phyloP scores from a whole-genome alignment of 2,113 vertebrate genomes.

The Chaetops frenatus region DNA sequence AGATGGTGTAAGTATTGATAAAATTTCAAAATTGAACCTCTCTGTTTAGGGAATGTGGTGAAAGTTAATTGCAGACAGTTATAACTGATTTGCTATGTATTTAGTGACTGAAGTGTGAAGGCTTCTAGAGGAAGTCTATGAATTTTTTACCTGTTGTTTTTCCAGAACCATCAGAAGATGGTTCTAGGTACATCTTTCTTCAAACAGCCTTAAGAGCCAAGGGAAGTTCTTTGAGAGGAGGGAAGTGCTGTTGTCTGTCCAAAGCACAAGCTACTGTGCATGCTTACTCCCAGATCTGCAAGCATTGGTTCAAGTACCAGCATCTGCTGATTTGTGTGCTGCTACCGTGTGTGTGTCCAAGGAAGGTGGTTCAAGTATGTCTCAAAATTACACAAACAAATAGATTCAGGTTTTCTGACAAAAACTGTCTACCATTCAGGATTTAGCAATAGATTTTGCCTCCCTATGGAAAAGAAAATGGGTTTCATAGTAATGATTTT shows the following conservation, averaged over 20 bases:
- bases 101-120: constrained; percentile 25
- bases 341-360: neutral
- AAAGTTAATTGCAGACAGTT: constrained; percentile 34
- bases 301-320: neutral
- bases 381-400: neutral
- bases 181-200: neutral
- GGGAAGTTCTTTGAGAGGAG: neutral
- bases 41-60: constrained; percentile 23
- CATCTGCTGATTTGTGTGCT: neutral
- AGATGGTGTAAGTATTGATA: constrained; percentile 48
- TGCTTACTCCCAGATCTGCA: neutral
- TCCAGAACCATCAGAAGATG: neutral
- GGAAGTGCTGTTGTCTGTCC: neutral
- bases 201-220: neutral
- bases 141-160: neutral
- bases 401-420: neutral
- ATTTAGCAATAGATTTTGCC: neutral
- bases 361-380: neutral
- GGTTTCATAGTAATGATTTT: neutral
- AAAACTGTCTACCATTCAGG: neutral
- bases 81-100: constrained; percentile 12
- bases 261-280: neutral
- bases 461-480: neutral
- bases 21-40: constrained; percentile 42
- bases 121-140: neutral